Base-by-base conservation (phyloP, 2,888 invertebrate species). In the Patella ulyssiponensis region DNA sequence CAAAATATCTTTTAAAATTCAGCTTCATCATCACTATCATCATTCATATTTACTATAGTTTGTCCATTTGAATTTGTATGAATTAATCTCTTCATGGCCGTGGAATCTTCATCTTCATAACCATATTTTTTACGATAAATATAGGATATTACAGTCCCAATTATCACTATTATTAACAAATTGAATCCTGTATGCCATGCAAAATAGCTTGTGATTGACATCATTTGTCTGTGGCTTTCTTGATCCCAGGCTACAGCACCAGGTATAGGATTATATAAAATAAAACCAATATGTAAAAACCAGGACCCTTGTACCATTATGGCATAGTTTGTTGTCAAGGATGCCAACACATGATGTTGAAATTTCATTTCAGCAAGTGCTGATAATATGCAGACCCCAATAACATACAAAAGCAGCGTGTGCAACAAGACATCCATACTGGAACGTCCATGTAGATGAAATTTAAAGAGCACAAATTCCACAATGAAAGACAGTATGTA, bases 211-310 rank as follows among this genome's bases (percentile, higher is more conserved):
- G 92, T 92, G n/a, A 91, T 89, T 12, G 92, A 86, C 92, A 92
- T 93, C 88, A 92, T 90, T 82, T 92, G 85, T 3, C 87, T 88
- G 82, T 92, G 93, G 83, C 87, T 83, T 3, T 90, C 86, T 27
- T 83, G 81, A 52, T 92, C 88, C 93, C 92, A 93, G 33, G 64
- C 80, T 51, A 75, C 76, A 1, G 87, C 87, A 27, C 81, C 82
- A 7, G 86, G 82, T 11, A 87, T 80, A 5, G 93, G 93, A 54
- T 92, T 92, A 85, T 93, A 93, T 33, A 93, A 87, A 78, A 93
- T 92, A 86, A 92, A 92, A 0, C 92, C 93, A 14, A 93, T 91
- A 80, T 92, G 92, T 87, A 90, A 92, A 87, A 93, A 93, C 93
- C 93, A 93, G 2, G 92, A 92, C n/a, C 93, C 93, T 86, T 93